Percentiles rank a stretch among this genome's conserved stretches.
These are phyloP conservation scores for Numenius arquata DNA, from an alignment of 2,113 vertebrate genomes.

Conservation along the genomic window DNA sequence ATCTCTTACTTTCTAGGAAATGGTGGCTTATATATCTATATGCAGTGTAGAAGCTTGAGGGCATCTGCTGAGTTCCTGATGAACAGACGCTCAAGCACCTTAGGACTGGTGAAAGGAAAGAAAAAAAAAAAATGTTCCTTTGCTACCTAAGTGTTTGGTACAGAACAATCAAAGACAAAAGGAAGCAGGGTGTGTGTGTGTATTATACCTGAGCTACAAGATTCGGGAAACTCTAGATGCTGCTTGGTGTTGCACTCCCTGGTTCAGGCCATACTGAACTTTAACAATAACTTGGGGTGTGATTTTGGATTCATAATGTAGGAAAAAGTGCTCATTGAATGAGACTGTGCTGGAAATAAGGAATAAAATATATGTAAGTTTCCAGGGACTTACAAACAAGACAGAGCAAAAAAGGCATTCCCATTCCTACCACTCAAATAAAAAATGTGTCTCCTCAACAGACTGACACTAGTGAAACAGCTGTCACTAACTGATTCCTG, in stretches of 20 bases:
- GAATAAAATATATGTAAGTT: background rate
- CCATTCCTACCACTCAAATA: background rate
- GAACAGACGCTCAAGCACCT: background rate
- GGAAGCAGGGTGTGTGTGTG: background rate
- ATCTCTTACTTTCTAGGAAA: background rate
- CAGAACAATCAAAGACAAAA: background rate
- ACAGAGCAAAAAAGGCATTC: background rate
- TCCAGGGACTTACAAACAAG: background rate
- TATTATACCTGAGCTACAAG: background rate
- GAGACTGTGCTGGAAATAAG: background rate
- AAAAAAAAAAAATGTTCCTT: background rate
- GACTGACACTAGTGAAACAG: background rate
- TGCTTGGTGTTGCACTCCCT: background rate
- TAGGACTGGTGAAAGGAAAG: background rate
- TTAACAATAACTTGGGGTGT: background rate
- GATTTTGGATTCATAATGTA: background rate
- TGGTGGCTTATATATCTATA: background rate
- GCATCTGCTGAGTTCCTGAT: background rate
- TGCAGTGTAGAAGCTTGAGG: background rate
- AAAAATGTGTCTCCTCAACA: background rate
- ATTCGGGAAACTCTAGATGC: background rate
- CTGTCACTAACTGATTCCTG: background rate
- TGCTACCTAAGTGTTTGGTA: background rate
- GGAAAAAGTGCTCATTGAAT: background rate
- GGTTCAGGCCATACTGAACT: background rate